Evolutionary conservation across 2,797 vertebrate genomes (phyloP), one percentile per base, ranked within the genome.

Genomic region (Rhabdomys pumilio): DNA sequence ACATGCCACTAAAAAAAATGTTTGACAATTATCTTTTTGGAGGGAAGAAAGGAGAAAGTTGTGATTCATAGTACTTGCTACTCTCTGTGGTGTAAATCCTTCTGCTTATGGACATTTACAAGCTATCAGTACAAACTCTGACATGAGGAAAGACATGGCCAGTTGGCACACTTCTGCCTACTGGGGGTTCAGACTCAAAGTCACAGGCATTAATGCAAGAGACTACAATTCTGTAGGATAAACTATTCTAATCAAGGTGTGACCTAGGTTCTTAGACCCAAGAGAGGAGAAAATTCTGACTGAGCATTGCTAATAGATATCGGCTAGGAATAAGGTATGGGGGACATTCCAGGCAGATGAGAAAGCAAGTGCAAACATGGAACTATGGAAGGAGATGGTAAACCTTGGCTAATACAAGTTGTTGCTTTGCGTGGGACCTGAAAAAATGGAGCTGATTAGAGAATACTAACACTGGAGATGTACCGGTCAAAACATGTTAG

Each of bases 31-130:
- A 53, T 31, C 75, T 92, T 10, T 90, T 31, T 63, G 24, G 6
- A 3, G 57, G 6, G 53, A 50, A 76, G 41, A 85, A 67, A 63
- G 29, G 34, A 79, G 75, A 80, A 61, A 38, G 22, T 50, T 41
- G n/a, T 57, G 38, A 86, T 29, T 44, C 89, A 90, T 31, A 72
- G 11, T 47, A 34, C 50, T 69, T 96, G n/a, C 53, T 50, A n/a
- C 15, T 72, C 31, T 65, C 47, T 63, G 15, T 63, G 81, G 29
- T 90, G 1, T 96, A 92, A 76, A 84, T 59, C 72, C 34, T 95
- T 73, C 29, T 38, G 26, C 53, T 57, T 57, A 0, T 29, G 50
- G 20, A 63, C 31, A n/a, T 59, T 89, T 31, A 38, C 3, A 80
- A 53, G 53, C 38, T 59, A 19, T 50, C 79, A 15, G 8, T 1